phyloP scores from a whole-genome alignment of 2,888 invertebrate species.

The Melinopterus prodromus region DNA sequence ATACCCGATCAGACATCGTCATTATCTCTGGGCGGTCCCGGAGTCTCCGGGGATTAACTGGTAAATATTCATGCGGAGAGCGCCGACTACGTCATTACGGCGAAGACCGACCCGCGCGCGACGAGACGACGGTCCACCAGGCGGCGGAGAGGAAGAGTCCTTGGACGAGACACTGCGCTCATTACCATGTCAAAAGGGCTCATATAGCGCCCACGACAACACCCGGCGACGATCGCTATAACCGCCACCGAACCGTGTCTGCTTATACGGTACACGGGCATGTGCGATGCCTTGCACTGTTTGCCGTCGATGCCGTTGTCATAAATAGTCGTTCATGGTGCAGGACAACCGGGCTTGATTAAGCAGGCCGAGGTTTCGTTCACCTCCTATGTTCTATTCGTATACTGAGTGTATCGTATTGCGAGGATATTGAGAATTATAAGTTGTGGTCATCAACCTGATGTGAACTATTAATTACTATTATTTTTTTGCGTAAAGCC shows the following conservation, averaged over 20 bases:
- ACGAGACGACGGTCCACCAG: not conserved
- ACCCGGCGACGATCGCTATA: slow-evolving; percentile 25
- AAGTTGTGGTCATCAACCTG: not conserved
- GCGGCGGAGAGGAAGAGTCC: not conserved
- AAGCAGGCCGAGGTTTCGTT: not conserved
- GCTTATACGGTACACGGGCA: slow-evolving; percentile 36
- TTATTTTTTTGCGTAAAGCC: no score
- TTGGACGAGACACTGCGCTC: slow-evolving; percentile 30
- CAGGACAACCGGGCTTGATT: not conserved
- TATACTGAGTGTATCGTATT: not conserved
- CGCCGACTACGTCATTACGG: slow-evolving; percentile 9
- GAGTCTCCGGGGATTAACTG: not conserved
- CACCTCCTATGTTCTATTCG: not conserved
- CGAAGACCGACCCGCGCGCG: not conserved
- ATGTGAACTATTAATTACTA: no score
- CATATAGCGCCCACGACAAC: slow-evolving; percentile 39
- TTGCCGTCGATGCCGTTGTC: slow-evolving; percentile 4
- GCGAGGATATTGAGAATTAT: not conserved
- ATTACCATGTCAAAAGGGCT: slow-evolving; percentile 52
- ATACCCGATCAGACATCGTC: slow-evolving; percentile 53
- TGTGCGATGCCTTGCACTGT: not conserved
- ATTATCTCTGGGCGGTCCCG: slow-evolving; percentile 49
- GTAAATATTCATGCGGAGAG: not conserved
- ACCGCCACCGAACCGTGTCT: slow-evolving; percentile 18
- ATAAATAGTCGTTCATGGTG: not conserved